Percentiles rank a stretch among this genome's conserved stretches.
Evolutionary conservation across 2,113 vertebrate species (phyloP).

Genomic region (Dasyornis broadbenti): DNA sequence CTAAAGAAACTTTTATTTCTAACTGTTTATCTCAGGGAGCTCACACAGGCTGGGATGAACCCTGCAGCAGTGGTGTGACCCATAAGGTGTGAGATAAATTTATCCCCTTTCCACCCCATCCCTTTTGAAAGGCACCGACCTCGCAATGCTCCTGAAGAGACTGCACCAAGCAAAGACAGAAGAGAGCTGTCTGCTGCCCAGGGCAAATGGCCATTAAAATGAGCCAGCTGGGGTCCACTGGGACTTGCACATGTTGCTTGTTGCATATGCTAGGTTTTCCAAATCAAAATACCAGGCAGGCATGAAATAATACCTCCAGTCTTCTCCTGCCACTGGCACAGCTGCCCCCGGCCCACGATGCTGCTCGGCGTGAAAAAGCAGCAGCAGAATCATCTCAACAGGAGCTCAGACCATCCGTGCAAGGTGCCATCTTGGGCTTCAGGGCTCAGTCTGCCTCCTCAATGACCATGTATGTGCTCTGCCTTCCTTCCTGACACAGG

Average conservation of each 20-base stretch:
- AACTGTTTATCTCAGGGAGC: too few relatives aligned
- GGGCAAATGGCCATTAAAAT: background rate
- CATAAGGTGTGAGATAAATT: fast-evolving
- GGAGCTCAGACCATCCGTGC: background rate
- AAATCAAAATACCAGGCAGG: background rate
- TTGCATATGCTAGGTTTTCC: background rate
- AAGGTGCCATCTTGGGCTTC: fast-evolving
- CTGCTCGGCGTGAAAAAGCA: background rate
- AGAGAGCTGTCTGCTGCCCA: too few relatives aligned
- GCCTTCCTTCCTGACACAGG: background rate
- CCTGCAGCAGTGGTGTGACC: fast-evolving
- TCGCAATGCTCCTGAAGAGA: fast-evolving
- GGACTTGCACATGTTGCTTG: background rate
- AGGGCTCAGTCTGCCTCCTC: background rate
- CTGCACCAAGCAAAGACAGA: background rate
- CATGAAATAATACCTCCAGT: fast-evolving
- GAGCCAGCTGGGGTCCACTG: background rate
- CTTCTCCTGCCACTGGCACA: background rate
- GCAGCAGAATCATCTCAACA: too few relatives aligned
- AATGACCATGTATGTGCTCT: fast-evolving
- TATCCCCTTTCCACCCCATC: fast-evolving
- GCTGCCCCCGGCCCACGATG: fast-evolving
- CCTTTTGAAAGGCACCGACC: background rate
- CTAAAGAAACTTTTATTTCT: background rate
- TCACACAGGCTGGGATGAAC: background rate